Evolutionary conservation across 2,888 invertebrate species (phyloP), one percentile per base, ranked within the genome.

Genomic region (Amphimallon solstitiale): DNA sequence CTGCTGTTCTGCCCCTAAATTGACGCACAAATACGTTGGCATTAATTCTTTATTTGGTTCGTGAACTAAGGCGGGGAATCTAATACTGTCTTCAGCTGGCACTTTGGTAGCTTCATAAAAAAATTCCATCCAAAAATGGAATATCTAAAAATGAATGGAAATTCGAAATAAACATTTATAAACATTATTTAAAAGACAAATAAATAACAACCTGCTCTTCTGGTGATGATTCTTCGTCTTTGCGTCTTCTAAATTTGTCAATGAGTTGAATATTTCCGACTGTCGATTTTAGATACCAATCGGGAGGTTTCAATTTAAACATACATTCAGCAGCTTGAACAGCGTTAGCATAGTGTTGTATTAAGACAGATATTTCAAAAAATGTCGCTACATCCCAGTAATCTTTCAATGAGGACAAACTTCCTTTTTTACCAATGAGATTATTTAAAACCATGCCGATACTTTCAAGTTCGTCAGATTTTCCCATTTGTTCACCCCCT

Each of bases 341-440:
- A 0, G 98, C 98, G 83, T 98, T 98, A 10, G 91, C 88, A 80
- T 97, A 98, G 81, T 99, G 97, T 82, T 98, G 96, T 1, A 97
- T 97, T 29, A 99, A 85, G 0, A 99, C 98, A 49, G 97, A 97
- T 72, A 98, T 98, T 84, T 98, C 98, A 82, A 98, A 98, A 86
- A 96, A 99, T 1, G 96, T 98, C 0, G 98, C 98, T 10, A 99
- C 98, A 81, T 98, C 98, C 99, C 99, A 99, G 79, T 99, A 99
- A 80, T 99, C 98, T 74, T 92, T 92, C 15, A 99, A 85, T 0
- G 95, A 94, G 0, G 92, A 90, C 23, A 99, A 84, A 79, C 95
- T 96, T 45, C 99, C 99, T 80, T 99, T 99, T 79, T 97, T 94
- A 0, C 99, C 99, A 76, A 99, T 98, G 66, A 98, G 85, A 84